Conservation (phyloP, 2,797 vertebrate genomes). For the Euphonia xanthogaster region DNA sequence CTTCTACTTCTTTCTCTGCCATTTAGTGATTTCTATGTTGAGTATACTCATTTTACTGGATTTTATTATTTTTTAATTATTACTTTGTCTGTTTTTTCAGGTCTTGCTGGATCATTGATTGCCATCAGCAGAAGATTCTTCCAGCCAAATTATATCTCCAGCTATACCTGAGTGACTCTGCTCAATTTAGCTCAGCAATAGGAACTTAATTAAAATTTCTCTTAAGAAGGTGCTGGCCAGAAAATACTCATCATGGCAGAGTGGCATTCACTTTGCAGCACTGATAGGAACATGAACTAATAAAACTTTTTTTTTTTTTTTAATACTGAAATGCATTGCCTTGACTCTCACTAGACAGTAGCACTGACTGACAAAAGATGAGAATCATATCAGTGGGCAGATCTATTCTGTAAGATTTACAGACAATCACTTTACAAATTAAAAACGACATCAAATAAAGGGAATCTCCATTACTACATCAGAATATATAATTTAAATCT, state of each 20-base stretch:
- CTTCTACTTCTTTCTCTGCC: not conserved
- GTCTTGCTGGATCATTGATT: not conserved
- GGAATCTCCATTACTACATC: not conserved
- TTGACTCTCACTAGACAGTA: not conserved
- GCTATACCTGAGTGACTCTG: not conserved
- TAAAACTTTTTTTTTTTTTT: not conserved
- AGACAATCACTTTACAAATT: not conserved
- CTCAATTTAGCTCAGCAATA: not conserved
- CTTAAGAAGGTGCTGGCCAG: not conserved
- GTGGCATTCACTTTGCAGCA: not conserved
- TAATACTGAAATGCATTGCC: not conserved
- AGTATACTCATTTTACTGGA: not conserved
- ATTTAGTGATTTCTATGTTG: not conserved
- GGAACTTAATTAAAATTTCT: slow-evolving; percentile 33
- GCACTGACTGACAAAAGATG: not conserved
- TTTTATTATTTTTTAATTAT: not conserved
- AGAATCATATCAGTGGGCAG: not conserved
- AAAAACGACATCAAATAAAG: not conserved
- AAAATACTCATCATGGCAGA: not conserved
- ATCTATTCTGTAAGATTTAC: not conserved
- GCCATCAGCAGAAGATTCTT: not conserved
- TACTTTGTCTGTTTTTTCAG: not conserved
- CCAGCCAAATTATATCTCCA: slow-evolving; percentile 10
- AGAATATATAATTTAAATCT: not conserved
- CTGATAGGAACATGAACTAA: slow-evolving; percentile 1